Evolutionary conservation across 2,797 vertebrate species (phyloP), one percentile per base, ranked within the genome.

Genomic region (Gorsachius magnificus): DNA sequence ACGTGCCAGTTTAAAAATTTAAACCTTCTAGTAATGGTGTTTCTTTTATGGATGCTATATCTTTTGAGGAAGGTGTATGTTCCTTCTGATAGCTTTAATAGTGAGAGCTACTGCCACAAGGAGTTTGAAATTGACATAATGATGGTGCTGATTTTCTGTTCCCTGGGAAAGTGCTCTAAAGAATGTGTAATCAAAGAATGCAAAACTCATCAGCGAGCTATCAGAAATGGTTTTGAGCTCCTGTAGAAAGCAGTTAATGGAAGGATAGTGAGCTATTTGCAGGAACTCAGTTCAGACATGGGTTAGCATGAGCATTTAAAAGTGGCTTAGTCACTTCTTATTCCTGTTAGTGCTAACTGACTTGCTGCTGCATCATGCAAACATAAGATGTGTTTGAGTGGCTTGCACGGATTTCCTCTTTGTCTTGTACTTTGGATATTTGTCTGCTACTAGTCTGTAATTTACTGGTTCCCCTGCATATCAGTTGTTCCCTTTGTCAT

Each of bases 141-240:
- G 56, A 45, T 43, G 56, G 26, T 76, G 60, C 92, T 88, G 88
- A 90, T 95, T 95, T 95, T 93, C 86, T 69, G 50, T 78, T 93
- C 66, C 56, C n/a, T 88, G 79, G 61, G 53, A 75, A 58, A 83
- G 20, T 80, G 76, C 69, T 77, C 17, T 41, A 51, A 83, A 93
- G 83, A 95, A 90, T 92, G 20, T 56, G 76, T 80, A 88, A 95
- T 95, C 54, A 90, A 74, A 75, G 81, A 79, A 53, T 56, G 53
- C 86, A 68, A 22, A 69, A 29, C 69, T 84, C 26, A 29, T 86
- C 85, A 61, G 48, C 45, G 83, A 90, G 57, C 76, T 89, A 36
- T 64, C 81, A 79, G 51, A 33, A 80, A 45, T 68, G 31, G 38
- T 43, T 80, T 24, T 80, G 79, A 83, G 56, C 50, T 91, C 11